A percentile compares a stretch with the other conserved stretches of the same genome.
Conservation (phyloP, 1,140 invertebrate genomes). For the Drosophila prosaltans region DNA sequence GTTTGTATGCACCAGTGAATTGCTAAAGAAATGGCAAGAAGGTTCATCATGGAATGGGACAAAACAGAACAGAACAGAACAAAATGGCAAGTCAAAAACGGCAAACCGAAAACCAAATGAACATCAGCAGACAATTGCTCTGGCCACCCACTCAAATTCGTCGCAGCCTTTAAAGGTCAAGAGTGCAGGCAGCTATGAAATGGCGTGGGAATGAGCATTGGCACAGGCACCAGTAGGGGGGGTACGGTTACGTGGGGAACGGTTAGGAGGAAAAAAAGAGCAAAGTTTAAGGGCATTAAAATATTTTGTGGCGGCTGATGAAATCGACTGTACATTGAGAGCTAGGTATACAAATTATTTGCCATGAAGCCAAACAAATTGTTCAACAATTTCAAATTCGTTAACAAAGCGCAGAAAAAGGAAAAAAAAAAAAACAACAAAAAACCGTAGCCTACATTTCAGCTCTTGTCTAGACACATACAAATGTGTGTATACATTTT, state of each 20-base stretch:
- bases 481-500: not conserved
- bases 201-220: constrained; percentile 3
- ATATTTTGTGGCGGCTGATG: constrained; percentile 65
- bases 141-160: constrained; percentile 39
- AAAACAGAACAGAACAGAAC: constrained; percentile 26
- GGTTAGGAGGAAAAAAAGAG: constrained; percentile 54
- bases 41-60: constrained; percentile 14
- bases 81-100: constrained; percentile 33
- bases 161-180: constrained; percentile 73
- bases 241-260: constrained; percentile 8
- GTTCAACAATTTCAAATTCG: constrained; percentile 4
- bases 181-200: constrained; percentile 60
- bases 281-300: constrained; percentile 81
- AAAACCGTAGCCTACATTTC: constrained; percentile 3
- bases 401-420: not conserved
- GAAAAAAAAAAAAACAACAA: not conserved
- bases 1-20: not conserved
- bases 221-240: constrained; percentile 24
- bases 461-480: constrained; percentile 6
- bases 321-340: constrained; percentile 69
- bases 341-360: constrained; percentile 20
- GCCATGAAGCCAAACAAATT: constrained; percentile 15
- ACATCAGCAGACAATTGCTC: constrained; percentile 56
- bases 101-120: constrained; percentile 30
- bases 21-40: not conserved